Evolutionary conservation across 1,140 invertebrate genomes (phyloP), one percentile per base, ranked within the genome.

Genomic region (Philopotamus ludificatus): DNA sequence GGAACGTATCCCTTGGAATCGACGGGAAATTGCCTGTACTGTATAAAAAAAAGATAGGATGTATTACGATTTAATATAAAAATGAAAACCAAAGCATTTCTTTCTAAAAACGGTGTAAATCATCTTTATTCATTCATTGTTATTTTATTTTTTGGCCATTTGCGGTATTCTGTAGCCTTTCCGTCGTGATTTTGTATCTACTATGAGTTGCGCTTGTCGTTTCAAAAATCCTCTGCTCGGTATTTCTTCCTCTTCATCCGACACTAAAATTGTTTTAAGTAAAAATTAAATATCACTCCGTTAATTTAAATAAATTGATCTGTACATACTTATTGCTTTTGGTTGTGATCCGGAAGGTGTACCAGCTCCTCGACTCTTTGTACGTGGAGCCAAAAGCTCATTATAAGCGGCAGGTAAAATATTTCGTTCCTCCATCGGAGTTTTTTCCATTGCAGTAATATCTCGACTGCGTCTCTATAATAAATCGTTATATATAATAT

Each of bases 211-310:
- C 1, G 91, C 90, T 75, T 93, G 91, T 65, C 89, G 80, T 77
- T 93, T 94, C 28, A 94, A 76, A 71, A 85, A 86, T 58, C 83
- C 87, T 69, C 91, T 81, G 0, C 91, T 89, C 0, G 91, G 89
- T 44, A 93, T 87, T 74, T 94, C 92, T 62, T 90, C 90, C 72
- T 92, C 90, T 66, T 93, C 91, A 55, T 91, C 89, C 0, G 88
- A 86, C 15, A 78, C 84, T 79, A 79, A 20, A 50, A 47, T 42
- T 4, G 42, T 57, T 42, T 59, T 59, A 20, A 22, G n/a, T 8
- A 28, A 34, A 21, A 34, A 28, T 47, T 26, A 23, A 1, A 3
- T n/a, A 12, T 51, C 34, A 28, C 45, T 23, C 8, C 23, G n/a
- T 10, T 22, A 50, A 53, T 22, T 26, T 23, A 26, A 2, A 51